Evolutionary conservation across 2,888 invertebrate genomes (phyloP).

Genomic region (Scrobipalpa atriplicella): DNA sequence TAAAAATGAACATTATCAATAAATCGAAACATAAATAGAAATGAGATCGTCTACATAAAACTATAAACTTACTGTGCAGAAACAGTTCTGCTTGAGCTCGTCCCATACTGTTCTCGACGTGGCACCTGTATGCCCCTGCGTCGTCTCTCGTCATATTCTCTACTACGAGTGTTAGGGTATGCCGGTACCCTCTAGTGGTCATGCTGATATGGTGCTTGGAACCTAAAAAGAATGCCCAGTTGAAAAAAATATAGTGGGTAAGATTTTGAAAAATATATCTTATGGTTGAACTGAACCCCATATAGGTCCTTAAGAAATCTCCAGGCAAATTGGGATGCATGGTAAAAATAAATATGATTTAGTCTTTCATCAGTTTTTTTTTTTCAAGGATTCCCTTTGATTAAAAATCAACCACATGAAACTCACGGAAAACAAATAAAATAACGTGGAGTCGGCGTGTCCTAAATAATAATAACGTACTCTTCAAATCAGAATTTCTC

Average conservation of each 20-base stretch:
- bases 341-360: too few species aligned
- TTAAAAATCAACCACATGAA: too few species aligned
- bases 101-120: conserved; percentile 85
- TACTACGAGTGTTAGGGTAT: conserved; percentile 84
- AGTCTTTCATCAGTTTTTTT: too few species aligned
- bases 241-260: too few species aligned
- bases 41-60: too few species aligned
- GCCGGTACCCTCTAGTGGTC: conserved; percentile 79
- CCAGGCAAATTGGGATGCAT: too few species aligned
- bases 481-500: background rate
- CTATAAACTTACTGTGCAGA: conserved; percentile 85
- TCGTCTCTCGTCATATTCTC: conserved; percentile 80
- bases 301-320: too few species aligned
- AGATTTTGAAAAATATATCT: too few species aligned
- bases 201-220: conserved; percentile 62
- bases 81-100: conserved; percentile 86
- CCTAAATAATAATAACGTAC: background rate
- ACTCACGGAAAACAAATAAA: background rate
- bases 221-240: conserved; percentile 44
- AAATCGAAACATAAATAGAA: too few species aligned
- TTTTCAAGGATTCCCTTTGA: too few species aligned
- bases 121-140: conserved; percentile 86
- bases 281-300: too few species aligned
- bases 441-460: background rate
- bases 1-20: too few species aligned